Percentiles rank a stretch among this genome's conserved stretches.
phyloP scores from a whole-genome alignment of 2,888 invertebrate genomes.

The Conomelus anceps region DNA sequence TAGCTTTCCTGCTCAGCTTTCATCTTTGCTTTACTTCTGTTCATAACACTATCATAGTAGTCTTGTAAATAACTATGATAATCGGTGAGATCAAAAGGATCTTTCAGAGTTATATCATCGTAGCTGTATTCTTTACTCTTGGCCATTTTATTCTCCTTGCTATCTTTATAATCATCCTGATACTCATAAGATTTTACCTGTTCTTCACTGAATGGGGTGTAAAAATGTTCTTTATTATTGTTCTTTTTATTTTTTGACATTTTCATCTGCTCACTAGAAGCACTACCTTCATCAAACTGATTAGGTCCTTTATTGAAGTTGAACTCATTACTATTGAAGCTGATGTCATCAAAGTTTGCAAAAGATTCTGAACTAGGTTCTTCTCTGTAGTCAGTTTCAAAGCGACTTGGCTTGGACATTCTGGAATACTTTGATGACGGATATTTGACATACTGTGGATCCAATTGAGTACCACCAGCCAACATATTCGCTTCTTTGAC shows the following conservation, averaged over 20 bases:
- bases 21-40: background rate
- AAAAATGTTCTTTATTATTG: background rate
- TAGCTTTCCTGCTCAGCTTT: background rate
- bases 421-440: background rate
- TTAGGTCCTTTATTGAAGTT: background rate
- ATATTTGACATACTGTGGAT: background rate
- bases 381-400: background rate
- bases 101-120: background rate
- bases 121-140: background rate
- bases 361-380: background rate
- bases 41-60: background rate
- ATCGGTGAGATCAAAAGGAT: background rate
- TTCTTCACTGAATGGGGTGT: background rate
- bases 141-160: background rate
- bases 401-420: background rate
- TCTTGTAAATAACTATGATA: background rate
- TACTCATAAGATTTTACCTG: background rate
- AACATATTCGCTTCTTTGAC: background rate
- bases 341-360: background rate
- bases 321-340: background rate
- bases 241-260: background rate
- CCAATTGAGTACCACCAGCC: background rate
- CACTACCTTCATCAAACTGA: constrained; percentile 1
- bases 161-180: background rate
- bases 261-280: background rate